phyloP scores from a whole-genome alignment of 2,888 invertebrate genomes.

The Napeogenes sylphis region DNA sequence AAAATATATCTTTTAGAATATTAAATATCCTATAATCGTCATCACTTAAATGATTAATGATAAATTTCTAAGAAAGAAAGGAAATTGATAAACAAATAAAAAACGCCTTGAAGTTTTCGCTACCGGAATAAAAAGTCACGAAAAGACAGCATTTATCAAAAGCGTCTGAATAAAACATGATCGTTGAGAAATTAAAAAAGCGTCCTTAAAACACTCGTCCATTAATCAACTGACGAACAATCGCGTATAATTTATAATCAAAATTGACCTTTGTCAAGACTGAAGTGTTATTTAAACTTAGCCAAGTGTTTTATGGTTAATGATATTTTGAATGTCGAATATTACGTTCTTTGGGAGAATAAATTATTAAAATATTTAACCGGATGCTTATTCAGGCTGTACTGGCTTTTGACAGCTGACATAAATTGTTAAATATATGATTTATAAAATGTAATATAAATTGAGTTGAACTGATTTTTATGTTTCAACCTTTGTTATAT shows the following conservation, averaged over 20 bases:
- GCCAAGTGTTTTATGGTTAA: slow-evolving; percentile 10
- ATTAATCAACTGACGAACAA: slow-evolving; percentile 35
- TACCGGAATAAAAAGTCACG: slow-evolving; percentile 9
- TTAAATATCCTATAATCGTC: neutral
- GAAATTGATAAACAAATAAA: neutral
- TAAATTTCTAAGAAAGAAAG: neutral
- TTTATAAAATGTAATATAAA: no score
- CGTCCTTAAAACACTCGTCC: slow-evolving; percentile 23
- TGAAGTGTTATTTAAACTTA: slow-evolving; percentile 12
- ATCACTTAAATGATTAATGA: neutral
- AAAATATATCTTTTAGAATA: neutral
- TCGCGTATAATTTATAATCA: slow-evolving; percentile 23
- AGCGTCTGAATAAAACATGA: slow-evolving; percentile 33
- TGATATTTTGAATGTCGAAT: slow-evolving; percentile 14
- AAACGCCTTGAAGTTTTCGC: neutral
- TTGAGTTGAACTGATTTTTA: neutral
- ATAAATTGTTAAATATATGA: no score
- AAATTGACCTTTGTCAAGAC: slow-evolving; percentile 22
- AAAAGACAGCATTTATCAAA: slow-evolving; percentile 27
- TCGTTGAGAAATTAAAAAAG: slow-evolving; percentile 32
- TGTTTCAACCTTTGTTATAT: no score
- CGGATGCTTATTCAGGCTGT: neutral
- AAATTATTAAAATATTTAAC: slow-evolving; percentile 2
- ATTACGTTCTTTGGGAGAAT: neutral
- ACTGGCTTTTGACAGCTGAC: no score